phyloP scores from a whole-genome alignment of 2,888 invertebrate species.

The Dioctria rufipes region DNA sequence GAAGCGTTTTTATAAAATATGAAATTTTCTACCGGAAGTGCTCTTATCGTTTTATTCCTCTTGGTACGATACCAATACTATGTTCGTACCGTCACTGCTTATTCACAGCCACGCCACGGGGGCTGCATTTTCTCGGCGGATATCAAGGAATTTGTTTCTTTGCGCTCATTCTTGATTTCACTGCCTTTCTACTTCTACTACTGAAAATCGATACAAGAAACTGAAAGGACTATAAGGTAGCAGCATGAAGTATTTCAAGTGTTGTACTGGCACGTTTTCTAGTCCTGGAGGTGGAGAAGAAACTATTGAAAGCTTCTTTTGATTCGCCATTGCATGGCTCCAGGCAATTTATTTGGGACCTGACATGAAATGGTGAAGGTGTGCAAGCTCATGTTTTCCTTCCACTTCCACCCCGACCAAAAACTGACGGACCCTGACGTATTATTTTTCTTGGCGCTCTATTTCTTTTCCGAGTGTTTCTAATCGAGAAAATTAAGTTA shows the following conservation, averaged over 20 bases:
- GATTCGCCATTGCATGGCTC: slow-evolving; percentile 60
- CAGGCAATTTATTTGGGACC: slow-evolving; percentile 61
- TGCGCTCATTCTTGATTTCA: slow-evolving; percentile 25
- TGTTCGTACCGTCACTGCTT: background rate
- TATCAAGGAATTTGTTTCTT: slow-evolving; percentile 36
- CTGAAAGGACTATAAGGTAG: slow-evolving; percentile 37
- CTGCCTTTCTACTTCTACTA: background rate
- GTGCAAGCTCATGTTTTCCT: slow-evolving; percentile 62
- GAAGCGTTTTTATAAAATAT: slow-evolving; percentile 41
- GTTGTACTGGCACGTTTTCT: slow-evolving; percentile 36
- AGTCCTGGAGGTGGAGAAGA: background rate
- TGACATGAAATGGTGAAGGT: slow-evolving; percentile 61
- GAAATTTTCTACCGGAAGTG: slow-evolving; percentile 30
- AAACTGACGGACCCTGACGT: slow-evolving; percentile 37
- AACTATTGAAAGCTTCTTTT: slow-evolving; percentile 40
- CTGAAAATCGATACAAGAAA: slow-evolving; percentile 46
- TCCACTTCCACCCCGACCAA: slow-evolving; percentile 35
- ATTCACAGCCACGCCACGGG: background rate
- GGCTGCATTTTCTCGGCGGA: slow-evolving; percentile 30
- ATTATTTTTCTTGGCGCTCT: slow-evolving; percentile 25
- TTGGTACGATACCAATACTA: slow-evolving; percentile 22
- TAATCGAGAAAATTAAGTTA: slow-evolving; percentile 56
- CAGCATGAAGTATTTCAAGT: slow-evolving; percentile 47
- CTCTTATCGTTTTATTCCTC: slow-evolving; percentile 16
- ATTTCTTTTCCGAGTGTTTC: slow-evolving; percentile 34